Evolutionary conservation across 2,888 invertebrate genomes (phyloP), one percentile per base, ranked within the genome.

Genomic region (Meiosimyza decipiens): DNA sequence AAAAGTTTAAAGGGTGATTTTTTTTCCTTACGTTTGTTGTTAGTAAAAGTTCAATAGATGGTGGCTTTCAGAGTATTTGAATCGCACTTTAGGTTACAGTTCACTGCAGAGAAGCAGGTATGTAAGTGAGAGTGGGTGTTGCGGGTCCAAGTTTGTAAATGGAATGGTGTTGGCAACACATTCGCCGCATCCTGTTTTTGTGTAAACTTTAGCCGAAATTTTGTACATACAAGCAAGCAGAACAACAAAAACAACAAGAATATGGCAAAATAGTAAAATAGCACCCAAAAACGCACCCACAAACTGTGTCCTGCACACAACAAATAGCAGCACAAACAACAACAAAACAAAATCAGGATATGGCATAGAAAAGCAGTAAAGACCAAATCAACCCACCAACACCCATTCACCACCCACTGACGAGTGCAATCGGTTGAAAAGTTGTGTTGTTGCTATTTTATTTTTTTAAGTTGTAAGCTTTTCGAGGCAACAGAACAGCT

Each of bases 301-400:
- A 54, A 9, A 15, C 52, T 18, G n/a, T 12, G 16, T 15, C 33
- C 40, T 54, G 54, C 54, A n/a, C n/a, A 52, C 15, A 52, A 51
- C 28, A n/a, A 64, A 22, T 18, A 15, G 6, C 15, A 12, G 49
- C 18, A 28, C 33, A 12, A 16, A 22, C 6, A 51, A 49, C 50
- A 57, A 55, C 28, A 54, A 9, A 55, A 47, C 47, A 50, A 12
- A 15, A 55, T 13, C 60, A 40, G 22, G 33, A 13, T 47, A 33
- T 40, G 54, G n/a, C 16, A 16, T 54, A 54, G 62, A 40, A 62
- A 59, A 40, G 22, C 71, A 71, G n/a, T 55, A 16, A 40, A 79
- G 79, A 79, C 79, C 80, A 75, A 73, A 74, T 66, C 76, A 71
- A 54, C 73, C 79, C 79, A 72, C 76, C 71, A 76, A 71, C 77